Evolutionary conservation across 2,888 invertebrate species (phyloP), one percentile per base, ranked within the genome.

Genomic region (Scaptomyza tumidula): DNA sequence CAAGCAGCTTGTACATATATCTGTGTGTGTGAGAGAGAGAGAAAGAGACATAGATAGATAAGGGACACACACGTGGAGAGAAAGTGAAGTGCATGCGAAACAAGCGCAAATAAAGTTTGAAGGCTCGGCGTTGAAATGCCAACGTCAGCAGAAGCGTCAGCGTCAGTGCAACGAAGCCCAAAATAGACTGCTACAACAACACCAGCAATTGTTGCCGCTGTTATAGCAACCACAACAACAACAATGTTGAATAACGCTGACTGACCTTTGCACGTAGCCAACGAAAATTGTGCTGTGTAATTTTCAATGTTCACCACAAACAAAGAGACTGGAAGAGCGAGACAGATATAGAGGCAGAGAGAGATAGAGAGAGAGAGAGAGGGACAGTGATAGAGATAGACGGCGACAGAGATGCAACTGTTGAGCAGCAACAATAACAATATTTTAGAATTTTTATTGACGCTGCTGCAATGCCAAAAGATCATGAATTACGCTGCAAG

Each of bases 401-500:
- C 31, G n/a, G 43, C 43, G 45, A 39, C 16, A 50, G 60, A 45
- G 58, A 62, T 64, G 37, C 57, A 71, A 63, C 70, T 61, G 72
- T 59, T 68, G 48, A 49, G 53, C 56, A 53, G 44, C 73, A 78
- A 87, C 77, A 65, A 85, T 82, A 79, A 72, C 71, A 75, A 77
- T 83, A 83, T 80, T 88, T 80, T 88, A 77, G 83, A 82, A 77
- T 86, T 82, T 83, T 83, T 83, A 83, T 88, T 82, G 88, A 86
- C 61, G 59, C 66, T 66, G 69, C 71, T 64, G 69, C 70, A 55
- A 49, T 67, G 60, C 52, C 58, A 67, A 24, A 43, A 53, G 45
- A 56, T 55, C 86, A 83, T 88, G 88, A 83, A 88, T 88, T 82
- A 74, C 50, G 56, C 66, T 64, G 56, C 69, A 63, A 50, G 66